These are phyloP conservation scores for Oryzias curvinotus DNA, from an alignment of 2,113 vertebrate species.

Conservation along the genomic window DNA sequence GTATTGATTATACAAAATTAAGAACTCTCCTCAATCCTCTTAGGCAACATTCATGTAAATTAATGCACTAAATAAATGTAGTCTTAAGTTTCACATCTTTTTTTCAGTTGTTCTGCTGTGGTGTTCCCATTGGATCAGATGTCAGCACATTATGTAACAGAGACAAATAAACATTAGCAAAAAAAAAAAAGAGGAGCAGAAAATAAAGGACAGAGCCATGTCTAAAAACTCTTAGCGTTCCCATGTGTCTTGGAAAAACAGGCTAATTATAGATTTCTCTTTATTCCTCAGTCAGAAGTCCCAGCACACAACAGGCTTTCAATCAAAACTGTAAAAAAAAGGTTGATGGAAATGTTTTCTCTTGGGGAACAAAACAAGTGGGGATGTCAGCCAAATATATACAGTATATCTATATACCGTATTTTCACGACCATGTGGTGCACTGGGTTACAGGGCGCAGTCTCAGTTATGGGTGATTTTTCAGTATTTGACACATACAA, in stretches of 20 bases:
- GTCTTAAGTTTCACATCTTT: conserved; percentile 8
- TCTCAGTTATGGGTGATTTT: too few species aligned
- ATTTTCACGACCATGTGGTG: too few species aligned
- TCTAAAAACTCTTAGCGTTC: conserved; percentile 30
- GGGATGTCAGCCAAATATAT: too few species aligned
- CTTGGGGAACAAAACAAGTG: too few species aligned
- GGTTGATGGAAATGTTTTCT: too few species aligned
- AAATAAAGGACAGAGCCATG: not conserved
- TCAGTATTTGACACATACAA: too few species aligned
- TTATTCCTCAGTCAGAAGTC: conserved; percentile 10
- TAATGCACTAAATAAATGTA: not conserved
- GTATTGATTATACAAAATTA: too few species aligned
- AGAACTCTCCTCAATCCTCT: too few species aligned
- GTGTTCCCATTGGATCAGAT: not conserved
- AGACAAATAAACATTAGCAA: conserved; percentile 38
- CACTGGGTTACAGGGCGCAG: too few species aligned
- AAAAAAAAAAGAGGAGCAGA: conserved; percentile 21
- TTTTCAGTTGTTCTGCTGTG: conserved; percentile 1
- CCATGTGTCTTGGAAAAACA: conserved; percentile 43
- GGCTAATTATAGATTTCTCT: conserved; percentile 49
- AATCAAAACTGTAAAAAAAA: too few species aligned
- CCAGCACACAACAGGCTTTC: conserved; percentile 31
- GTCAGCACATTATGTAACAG: conserved; percentile 31
- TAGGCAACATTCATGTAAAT: not conserved
- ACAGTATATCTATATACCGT: too few species aligned